Base-by-base conservation (phyloP, 2,113 vertebrate genomes). In the Hippocampus comes region DNA sequence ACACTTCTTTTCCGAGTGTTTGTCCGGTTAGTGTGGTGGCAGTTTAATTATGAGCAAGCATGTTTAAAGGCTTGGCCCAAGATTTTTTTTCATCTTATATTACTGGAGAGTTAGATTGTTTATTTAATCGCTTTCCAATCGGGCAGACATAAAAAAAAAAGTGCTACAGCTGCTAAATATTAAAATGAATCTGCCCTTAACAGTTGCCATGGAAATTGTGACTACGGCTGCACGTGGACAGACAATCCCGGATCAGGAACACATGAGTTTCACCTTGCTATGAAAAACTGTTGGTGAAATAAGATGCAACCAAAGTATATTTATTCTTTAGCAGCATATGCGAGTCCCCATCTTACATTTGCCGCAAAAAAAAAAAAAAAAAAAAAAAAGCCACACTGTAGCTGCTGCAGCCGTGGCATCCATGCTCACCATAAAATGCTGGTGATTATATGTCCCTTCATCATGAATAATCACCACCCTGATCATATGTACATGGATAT, bases 391-490 rank as follows among this genome's bases (percentile, higher is more conserved):
- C 27, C 21, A 20, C 38, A 9, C 72, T 70, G 63, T 63, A 43
- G 46, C 9, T 78, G 73, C 75, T 59, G 67, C 63, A 23, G 38
- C 63, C 38, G 9, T 11, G 72, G 68, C 82, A 72, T 73, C 61
- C 60, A 55, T 1, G 49, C 67, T 74, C 42, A 70, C 80, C 63
- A 70, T 80, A 81, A 89, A 91, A 89, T 86, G 85, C 79, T 79
- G 53, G 76, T 82, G 72, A 90, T 90, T 89, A 82, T 84, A 89
- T 88, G 84, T 88, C 79, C 82, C 83, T 87, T 90, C 84, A 88
- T 80, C 38, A 59, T 91, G 84, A 91, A 82, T 88, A 83, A 91
- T 89, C 87, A 81, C 78, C 78, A 77, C 66, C 78, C 79, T 80
- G 82, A 80, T 71, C 82, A 83, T 21, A 85, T 85, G 84, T 86